Base-by-base conservation (phyloP, 2,113 vertebrate genomes). In the Microcebus lehilahytsara region DNA sequence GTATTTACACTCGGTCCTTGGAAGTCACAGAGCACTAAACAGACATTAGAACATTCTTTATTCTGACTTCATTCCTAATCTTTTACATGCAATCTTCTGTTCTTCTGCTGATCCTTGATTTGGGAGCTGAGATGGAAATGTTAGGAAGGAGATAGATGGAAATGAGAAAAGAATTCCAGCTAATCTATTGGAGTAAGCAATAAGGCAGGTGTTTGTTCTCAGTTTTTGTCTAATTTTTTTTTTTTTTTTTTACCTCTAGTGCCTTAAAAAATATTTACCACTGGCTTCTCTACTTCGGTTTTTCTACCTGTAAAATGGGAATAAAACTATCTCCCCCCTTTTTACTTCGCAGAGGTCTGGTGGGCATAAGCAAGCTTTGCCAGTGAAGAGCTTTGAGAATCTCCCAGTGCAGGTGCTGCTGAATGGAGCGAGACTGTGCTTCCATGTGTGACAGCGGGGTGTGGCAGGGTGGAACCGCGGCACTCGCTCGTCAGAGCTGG, bases 271-370 rank as follows among this genome's bases (percentile, higher is more conserved):
- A 85, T 58, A 69, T 20, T 23, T 19, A 25, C 46, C 64, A 9
- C 2, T 81, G 25, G 6, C 51, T 72, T 64, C 16, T 46, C 2
- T 20, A 34, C 30, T 49, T 93, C 6, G 34, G 6, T 53, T 42
- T 94, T 89, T 83, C 67, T 74, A 25, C 32, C 95, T 88, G 40
- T 69, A 34, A 51, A 91, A 87, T 92, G 93, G 91, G 74, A 80
- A 34, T 69, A 37, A 51, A 79, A 32, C 9, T 17, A 60, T 30
- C 30, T n/a, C 11, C 22, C 7, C 32, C 27, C 0, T 6, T 85
- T 64, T 10, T 30, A 2, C 34, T 49, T 46, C 78, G 16, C 22
- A 49, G 42, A 69, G 46, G 11, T 16, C 2, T 2, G 1, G 0
- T 40, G 16, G 42, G 30, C 20, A 27, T 34, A 37, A 53, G 62